Evolutionary conservation across 2,888 invertebrate species (phyloP).

Genomic region (Calliopum simillimum): DNA sequence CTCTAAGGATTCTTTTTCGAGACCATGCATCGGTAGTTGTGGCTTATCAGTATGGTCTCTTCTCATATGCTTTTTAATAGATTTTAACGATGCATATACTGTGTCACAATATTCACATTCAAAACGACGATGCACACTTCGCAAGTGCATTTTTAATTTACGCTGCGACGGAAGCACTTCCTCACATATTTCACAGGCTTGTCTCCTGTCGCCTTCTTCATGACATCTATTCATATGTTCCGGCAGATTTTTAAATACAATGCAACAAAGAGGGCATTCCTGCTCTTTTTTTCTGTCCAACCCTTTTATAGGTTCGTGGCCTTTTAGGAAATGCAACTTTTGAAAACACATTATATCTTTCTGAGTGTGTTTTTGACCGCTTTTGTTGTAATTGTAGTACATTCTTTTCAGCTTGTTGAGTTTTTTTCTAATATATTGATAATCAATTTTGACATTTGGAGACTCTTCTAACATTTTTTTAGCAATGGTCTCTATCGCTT

Average conservation of each 20-base stretch:
- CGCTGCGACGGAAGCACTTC: not conserved
- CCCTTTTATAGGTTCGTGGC: not conserved
- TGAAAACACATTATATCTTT: constrained; percentile 10
- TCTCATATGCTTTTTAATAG: not conserved
- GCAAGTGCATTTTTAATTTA: not conserved
- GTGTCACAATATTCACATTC: not conserved
- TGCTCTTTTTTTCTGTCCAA: no score
- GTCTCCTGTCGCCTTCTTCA: no score
- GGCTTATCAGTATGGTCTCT: not conserved
- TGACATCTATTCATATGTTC: no score
- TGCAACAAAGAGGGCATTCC: not conserved
- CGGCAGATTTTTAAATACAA: no score
- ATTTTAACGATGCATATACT: not conserved
- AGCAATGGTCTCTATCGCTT: constrained; percentile 1
- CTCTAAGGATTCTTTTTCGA: not conserved
- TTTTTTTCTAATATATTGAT: constrained; percentile 8
- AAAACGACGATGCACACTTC: not conserved
- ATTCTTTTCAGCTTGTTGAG: constrained; percentile 4
- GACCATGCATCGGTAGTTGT: not conserved
- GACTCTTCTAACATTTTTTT: not conserved
- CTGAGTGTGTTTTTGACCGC: not conserved
- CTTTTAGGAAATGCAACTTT: constrained; percentile 18
- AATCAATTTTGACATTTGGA: constrained; percentile 7
- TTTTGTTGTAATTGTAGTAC: constrained; percentile 11
- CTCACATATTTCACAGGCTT: not conserved